Base-by-base conservation (phyloP, 2,797 vertebrate species). In the Chelon auratus region DNA sequence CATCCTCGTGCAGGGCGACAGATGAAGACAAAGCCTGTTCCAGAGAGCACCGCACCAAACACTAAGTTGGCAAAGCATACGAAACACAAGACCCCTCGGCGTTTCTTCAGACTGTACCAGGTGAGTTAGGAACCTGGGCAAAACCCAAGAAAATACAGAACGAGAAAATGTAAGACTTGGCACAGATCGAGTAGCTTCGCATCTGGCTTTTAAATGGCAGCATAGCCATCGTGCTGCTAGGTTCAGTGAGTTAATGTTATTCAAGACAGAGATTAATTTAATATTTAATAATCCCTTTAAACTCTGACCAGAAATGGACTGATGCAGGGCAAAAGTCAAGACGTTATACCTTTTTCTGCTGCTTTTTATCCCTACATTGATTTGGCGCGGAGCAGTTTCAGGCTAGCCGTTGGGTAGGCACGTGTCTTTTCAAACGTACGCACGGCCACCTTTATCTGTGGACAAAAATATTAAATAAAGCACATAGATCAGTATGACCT, bases 401-500 rank as follows among this genome's bases (percentile, higher is more conserved):
- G 36, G 2, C 50, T 20, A 22, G n/a, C 12, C 9, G 8, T 36
- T 55, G 51, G 30, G 69, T n/a, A 17, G 26, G 52, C 10, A 13
- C 24, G 14, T 42, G 22, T 53, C 0, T 43, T 13, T 3, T 42
- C 30, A 3, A 51, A 1, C 9, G 30, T 24, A 20, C 11, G 51
- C 37, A 33, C 13, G 1, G 17, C 30, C 9, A 9, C 22, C 30
- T 51, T 53, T 54, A 43, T 20, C 17, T 65, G n/a, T 24, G 20
- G 4, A 7, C 14, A 54, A 53, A 57, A 36, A 53, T 14, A 30
- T 42, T 17, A 68, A 57, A 54, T 5, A 20, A 52, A 70, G 53
- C 33, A 20, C 22, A 22, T 8, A 59, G 13, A 59, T 39, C 15
- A 39, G n/a, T 47, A 5, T 70, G 57, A 70, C 57, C 40, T 70